phyloP scores from a whole-genome alignment of 2,888 invertebrate genomes.

The Tipula lateralis region DNA sequence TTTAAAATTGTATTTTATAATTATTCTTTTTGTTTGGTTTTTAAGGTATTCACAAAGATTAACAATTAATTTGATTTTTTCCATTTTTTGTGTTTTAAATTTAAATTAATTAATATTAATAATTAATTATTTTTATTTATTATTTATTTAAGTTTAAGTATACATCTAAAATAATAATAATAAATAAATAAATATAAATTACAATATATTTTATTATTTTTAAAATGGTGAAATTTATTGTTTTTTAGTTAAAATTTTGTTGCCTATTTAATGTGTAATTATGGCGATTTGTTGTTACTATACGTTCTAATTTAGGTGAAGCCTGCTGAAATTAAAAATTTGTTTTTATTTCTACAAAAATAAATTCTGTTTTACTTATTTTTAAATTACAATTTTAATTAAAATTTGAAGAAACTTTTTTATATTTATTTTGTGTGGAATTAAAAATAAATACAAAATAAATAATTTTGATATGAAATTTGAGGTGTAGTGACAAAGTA shows the following conservation, averaged over 20 bases:
- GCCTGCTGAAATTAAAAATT: neutral
- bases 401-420: neutral
- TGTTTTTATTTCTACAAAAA: neutral
- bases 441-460: neutral
- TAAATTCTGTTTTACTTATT: neutral
- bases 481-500: neutral
- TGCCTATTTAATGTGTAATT: neutral
- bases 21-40: conserved; percentile 12
- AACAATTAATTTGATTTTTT: conserved; percentile 28
- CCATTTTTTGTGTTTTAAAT: neutral
- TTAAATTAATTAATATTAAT: conserved; percentile 26
- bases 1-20: conserved; percentile 27
- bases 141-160: conserved; percentile 4
- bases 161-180: conserved; percentile 25
- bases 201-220: neutral
- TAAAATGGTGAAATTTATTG: neutral
- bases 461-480: conserved; percentile 3
- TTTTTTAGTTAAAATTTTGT: neutral
- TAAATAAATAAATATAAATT: conserved; percentile 14
- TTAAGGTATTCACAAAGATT: conserved; percentile 29
- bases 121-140: conserved; percentile 19
- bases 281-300: neutral
- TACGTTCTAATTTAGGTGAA: neutral
- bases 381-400: neutral
- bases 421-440: neutral